These are phyloP conservation scores for Temnothorax nylanderi DNA, from an alignment of 1,140 invertebrate genomes.

Conservation along the genomic window DNA sequence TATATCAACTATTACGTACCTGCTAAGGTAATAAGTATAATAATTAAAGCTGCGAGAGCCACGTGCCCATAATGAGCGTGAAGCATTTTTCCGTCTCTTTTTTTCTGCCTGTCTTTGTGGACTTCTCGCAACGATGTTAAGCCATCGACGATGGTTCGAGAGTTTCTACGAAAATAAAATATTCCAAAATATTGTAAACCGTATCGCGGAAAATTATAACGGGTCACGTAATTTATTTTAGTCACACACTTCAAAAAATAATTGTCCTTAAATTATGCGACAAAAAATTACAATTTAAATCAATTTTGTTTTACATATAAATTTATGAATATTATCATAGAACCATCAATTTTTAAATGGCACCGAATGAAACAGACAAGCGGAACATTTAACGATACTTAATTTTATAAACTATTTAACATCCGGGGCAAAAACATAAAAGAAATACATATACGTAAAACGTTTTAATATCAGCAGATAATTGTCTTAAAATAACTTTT, in stretches of 20 bases:
- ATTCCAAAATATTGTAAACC: neutral
- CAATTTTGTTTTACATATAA: neutral
- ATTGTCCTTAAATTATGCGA: neutral
- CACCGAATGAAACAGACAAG: neutral
- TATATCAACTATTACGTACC: slow-evolving; percentile 48
- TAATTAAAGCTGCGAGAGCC: slow-evolving; percentile 69
- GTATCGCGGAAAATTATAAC: neutral
- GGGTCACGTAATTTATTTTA: neutral
- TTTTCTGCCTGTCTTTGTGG: slow-evolving; percentile 35
- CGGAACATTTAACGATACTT: neutral
- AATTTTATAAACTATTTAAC: neutral
- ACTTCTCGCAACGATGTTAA: slow-evolving; percentile 29
- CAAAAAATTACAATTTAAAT: neutral
- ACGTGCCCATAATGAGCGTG: slow-evolving; percentile 62
- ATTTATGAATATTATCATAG: neutral
- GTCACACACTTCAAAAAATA: neutral
- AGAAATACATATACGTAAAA: neutral
- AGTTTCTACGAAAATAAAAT: slow-evolving; percentile 37
- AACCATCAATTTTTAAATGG: neutral
- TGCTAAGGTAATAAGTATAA: slow-evolving; percentile 56
- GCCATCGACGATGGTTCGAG: slow-evolving; percentile 41
- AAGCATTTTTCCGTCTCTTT: slow-evolving; percentile 55
- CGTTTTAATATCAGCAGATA: neutral
- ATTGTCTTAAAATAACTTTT: slow-evolving; percentile 1
- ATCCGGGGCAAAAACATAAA: neutral